A percentile compares a stretch with the other conserved stretches of the same genome.
Conservation (phyloP, 37 sponge, comb jelly and placozoan genomes). For the Ianthella basta region DNA sequence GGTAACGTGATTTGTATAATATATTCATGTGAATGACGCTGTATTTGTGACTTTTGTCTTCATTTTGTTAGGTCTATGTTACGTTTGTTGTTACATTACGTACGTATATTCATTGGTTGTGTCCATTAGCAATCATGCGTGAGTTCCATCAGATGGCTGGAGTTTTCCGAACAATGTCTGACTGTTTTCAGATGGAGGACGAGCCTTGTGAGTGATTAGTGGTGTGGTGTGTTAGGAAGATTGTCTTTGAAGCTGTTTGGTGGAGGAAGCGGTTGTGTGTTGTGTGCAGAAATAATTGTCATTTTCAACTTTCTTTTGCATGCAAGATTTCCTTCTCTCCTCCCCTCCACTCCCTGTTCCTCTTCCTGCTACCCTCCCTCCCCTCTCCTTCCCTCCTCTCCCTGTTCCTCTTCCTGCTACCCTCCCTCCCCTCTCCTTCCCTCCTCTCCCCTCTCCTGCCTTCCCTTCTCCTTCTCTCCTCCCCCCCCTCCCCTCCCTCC, state of each 20-base stretch:
- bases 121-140: slow-evolving; percentile 60
- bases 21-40: too few relatives aligned
- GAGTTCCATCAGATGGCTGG: slow-evolving; percentile 77
- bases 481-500: not conserved
- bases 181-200: slow-evolving; percentile 62
- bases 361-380: slow-evolving; percentile 25
- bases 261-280: too few relatives aligned
- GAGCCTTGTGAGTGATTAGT: slow-evolving; percentile 54
- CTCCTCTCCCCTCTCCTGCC: not conserved
- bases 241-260: too few relatives aligned
- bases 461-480: not conserved
- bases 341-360: not conserved
- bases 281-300: too few relatives aligned
- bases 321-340: too few relatives aligned
- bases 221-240: not conserved
- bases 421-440: not conserved
- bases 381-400: slow-evolving; percentile 22
- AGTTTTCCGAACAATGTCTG: slow-evolving; percentile 54
- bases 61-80: not conserved
- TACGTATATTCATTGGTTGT: too few relatives aligned
- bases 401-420: not conserved
- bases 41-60: too few relatives aligned
- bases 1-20: too few relatives aligned
- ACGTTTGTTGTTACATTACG: too few relatives aligned
- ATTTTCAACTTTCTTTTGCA: too few relatives aligned